These are phyloP conservation scores for Lumbricus terrestris DNA, from an alignment of 2,888 invertebrate genomes.

Conservation along the genomic window DNA sequence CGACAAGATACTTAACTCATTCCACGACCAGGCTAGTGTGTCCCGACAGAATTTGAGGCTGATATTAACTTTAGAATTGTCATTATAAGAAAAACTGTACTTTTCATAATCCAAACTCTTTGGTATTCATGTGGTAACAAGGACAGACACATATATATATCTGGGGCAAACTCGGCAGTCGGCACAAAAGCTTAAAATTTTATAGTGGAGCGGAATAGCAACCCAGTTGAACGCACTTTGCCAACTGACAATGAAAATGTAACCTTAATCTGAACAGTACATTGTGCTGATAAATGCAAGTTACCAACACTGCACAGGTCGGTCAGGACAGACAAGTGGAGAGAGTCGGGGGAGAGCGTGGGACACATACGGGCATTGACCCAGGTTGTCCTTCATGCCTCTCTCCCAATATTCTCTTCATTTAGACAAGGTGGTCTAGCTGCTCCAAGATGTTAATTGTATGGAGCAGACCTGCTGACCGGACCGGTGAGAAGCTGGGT, in stretches of 20 bases:
- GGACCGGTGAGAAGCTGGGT: too few species aligned
- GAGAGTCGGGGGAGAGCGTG: too few species aligned
- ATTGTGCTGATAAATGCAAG: neutral
- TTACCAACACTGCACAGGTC: neutral
- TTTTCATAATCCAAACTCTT: neutral
- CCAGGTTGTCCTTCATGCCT: too few species aligned
- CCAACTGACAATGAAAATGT: neutral
- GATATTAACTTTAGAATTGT: neutral
- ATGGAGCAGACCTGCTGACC: too few species aligned
- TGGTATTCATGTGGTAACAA: neutral
- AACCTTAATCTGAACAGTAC: neutral
- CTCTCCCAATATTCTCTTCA: too few species aligned
- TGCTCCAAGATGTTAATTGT: too few species aligned
- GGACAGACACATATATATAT: neutral
- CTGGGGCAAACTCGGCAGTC: neutral
- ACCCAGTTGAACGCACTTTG: neutral
- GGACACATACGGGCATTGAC: too few species aligned
- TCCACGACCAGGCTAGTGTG: constrained; percentile 55
- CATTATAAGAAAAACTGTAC: neutral
- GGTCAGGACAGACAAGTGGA: too few species aligned
- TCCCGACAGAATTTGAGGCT: neutral
- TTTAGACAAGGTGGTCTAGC: too few species aligned
- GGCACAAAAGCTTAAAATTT: neutral
- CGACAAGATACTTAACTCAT: constrained; percentile 65
- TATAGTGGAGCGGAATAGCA: neutral